Percentiles rank a stretch among this genome's conserved stretches.
Evolutionary conservation across 2,797 vertebrate genomes (phyloP).

Genomic region (Dryobates pubescens): DNA sequence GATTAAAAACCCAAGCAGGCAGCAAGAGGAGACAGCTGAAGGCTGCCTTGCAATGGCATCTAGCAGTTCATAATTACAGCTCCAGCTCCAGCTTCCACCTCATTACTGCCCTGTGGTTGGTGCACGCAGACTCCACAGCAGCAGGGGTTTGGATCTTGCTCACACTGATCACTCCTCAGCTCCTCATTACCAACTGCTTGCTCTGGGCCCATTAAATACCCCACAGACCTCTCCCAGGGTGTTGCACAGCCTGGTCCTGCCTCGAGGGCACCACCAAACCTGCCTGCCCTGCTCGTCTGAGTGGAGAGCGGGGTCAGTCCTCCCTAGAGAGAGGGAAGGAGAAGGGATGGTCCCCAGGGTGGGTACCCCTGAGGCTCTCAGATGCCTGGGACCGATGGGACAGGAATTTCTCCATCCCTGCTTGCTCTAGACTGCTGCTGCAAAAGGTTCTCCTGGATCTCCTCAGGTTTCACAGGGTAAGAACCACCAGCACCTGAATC

Average conservation of each 20-base stretch:
- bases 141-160: not conserved
- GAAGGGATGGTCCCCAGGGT: not conserved
- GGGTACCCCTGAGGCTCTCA: rapidly evolving
- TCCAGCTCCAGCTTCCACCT: conserved; percentile 42
- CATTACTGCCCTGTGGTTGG: conserved; percentile 38
- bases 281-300: not conserved
- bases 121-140: not conserved
- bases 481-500: not conserved
- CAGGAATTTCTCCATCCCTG: not conserved
- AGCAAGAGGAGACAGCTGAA: not conserved
- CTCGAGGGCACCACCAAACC: not conserved
- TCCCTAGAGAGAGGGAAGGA: no score
- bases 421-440: not conserved
- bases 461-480: not conserved
- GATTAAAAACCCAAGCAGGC: no score
- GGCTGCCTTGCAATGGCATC: not conserved
- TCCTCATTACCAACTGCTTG: not conserved
- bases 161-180: not conserved
- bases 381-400: not conserved
- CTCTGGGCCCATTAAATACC: not conserved
- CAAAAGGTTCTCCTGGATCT: not conserved
- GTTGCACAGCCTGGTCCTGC: not conserved
- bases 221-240: not conserved
- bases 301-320: not conserved
- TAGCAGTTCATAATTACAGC: conserved; percentile 36